Evolutionary conservation across 2,113 vertebrate species (phyloP).

Genomic region (Amia ocellicauda): DNA sequence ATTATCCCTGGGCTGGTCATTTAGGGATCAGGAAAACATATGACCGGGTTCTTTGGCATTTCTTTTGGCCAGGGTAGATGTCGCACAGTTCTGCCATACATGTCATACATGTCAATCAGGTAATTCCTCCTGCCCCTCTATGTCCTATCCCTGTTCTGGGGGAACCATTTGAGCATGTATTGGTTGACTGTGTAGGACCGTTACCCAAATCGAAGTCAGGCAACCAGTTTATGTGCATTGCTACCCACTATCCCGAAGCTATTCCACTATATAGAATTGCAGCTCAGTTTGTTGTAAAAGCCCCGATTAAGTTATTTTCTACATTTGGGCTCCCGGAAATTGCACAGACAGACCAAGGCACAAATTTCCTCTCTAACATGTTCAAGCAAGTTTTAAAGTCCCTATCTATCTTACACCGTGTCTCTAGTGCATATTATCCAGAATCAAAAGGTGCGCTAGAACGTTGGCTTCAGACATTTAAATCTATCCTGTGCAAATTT

Average conservation of each 20-base stretch:
- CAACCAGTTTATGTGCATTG: slow-evolving; percentile 18
- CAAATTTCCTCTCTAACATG: slow-evolving; percentile 13
- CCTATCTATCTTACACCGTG: too few relatives aligned
- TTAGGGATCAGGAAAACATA: slow-evolving; percentile 19
- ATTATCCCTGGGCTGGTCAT: slow-evolving; percentile 15
- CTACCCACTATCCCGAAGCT: slow-evolving; percentile 24
- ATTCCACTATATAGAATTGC: background rate
- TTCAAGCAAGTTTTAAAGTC: background rate
- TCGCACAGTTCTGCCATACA: too few relatives aligned
- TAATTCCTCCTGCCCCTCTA: too few relatives aligned
- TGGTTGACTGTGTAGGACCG: slow-evolving; percentile 16
- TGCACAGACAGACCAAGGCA: background rate
- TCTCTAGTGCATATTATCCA: too few relatives aligned
- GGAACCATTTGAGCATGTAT: slow-evolving; percentile 3
- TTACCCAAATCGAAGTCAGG: slow-evolving; percentile 9
- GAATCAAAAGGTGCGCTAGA: slow-evolving; percentile 6
- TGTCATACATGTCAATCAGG: too few relatives aligned
- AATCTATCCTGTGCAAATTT: background rate
- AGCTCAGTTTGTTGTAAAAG: background rate
- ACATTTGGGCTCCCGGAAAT: background rate
- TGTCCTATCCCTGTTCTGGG: slow-evolving; percentile 10
- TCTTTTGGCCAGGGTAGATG: background rate
- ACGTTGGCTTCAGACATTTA: slow-evolving; percentile 13
- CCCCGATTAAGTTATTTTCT: slow-evolving; percentile 22
- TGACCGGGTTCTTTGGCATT: too few relatives aligned